phyloP scores from a whole-genome alignment of 2,888 invertebrate genomes.

The Zelleria hepariella region DNA sequence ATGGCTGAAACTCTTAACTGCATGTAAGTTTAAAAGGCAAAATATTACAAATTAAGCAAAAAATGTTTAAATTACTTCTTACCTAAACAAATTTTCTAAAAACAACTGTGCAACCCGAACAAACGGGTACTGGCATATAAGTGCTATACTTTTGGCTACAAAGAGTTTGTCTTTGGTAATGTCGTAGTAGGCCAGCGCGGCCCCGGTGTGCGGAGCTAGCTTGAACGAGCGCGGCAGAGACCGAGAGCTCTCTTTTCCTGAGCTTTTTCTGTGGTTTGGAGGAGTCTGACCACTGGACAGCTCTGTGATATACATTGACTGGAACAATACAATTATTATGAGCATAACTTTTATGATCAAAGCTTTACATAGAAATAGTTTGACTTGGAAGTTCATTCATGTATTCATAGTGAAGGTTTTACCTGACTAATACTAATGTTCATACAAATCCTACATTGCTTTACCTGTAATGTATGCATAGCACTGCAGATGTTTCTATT shows the following conservation, averaged over 20 bases:
- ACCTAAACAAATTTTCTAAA: slow-evolving; percentile 90
- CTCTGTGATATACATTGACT: slow-evolving; percentile 93
- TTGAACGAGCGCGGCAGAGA: slow-evolving; percentile 93
- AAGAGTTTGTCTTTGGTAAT: slow-evolving; percentile 93
- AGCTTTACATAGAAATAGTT: too few species aligned
- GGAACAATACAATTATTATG: too few species aligned
- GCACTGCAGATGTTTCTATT: slow-evolving; percentile 94
- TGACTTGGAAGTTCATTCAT: too few species aligned
- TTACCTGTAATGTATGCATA: slow-evolving; percentile 93
- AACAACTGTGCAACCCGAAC: slow-evolving; percentile 89
- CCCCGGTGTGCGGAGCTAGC: slow-evolving; percentile 81
- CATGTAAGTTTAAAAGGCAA: background rate
- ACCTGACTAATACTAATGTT: too few species aligned
- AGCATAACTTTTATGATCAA: too few species aligned
- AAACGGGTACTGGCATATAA: slow-evolving; percentile 93
- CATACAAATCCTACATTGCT: too few species aligned
- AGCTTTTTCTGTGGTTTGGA: slow-evolving; percentile 71
- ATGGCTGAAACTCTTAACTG: background rate
- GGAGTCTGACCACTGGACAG: slow-evolving; percentile 85
- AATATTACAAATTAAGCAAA: background rate
- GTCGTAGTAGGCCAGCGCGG: slow-evolving; percentile 91
- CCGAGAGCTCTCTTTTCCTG: slow-evolving; percentile 80
- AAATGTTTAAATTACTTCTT: slow-evolving; percentile 30
- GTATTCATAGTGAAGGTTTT: too few species aligned
- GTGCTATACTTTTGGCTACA: slow-evolving; percentile 95